Evolutionary conservation across 2,113 vertebrate genomes (phyloP).

Genomic region (Trochalopteron elliotii): DNA sequence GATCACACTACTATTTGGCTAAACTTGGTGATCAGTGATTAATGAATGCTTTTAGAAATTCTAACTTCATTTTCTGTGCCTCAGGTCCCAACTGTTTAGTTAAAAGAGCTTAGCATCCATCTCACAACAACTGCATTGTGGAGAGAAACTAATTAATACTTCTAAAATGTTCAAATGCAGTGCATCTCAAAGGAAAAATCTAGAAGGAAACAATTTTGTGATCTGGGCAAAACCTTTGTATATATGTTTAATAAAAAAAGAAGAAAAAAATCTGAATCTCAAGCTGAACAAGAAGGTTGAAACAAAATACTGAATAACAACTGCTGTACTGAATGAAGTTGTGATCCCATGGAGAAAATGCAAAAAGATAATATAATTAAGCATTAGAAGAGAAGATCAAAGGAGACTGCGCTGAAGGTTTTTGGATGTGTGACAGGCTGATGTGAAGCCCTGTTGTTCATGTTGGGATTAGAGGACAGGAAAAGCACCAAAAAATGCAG

Average conservation of each 20-base stretch:
- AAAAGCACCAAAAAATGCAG: not conserved
- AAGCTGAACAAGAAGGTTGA: not conserved
- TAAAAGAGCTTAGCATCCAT: not conserved
- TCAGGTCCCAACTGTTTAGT: not conserved
- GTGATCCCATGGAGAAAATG: not conserved
- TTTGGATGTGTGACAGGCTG: not conserved
- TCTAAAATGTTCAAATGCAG: not conserved
- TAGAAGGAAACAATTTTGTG: not conserved
- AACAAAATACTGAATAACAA: not conserved
- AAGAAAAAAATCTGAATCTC: not conserved
- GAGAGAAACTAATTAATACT: not conserved
- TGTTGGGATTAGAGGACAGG: not conserved
- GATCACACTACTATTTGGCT: not conserved
- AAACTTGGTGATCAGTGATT: not conserved
- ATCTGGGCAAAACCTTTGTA: not conserved
- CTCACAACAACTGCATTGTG: not conserved
- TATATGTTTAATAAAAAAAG: not conserved
- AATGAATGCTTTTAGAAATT: not conserved
- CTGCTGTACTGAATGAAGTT: not conserved
- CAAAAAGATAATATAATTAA: not conserved
- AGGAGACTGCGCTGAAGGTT: not conserved
- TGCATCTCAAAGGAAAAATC: not conserved
- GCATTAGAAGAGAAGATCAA: not conserved
- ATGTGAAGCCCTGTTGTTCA: not conserved
- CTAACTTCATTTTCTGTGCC: not conserved